phyloP scores from a whole-genome alignment of 2,797 vertebrate species.

The Clarias laeviceps region DNA sequence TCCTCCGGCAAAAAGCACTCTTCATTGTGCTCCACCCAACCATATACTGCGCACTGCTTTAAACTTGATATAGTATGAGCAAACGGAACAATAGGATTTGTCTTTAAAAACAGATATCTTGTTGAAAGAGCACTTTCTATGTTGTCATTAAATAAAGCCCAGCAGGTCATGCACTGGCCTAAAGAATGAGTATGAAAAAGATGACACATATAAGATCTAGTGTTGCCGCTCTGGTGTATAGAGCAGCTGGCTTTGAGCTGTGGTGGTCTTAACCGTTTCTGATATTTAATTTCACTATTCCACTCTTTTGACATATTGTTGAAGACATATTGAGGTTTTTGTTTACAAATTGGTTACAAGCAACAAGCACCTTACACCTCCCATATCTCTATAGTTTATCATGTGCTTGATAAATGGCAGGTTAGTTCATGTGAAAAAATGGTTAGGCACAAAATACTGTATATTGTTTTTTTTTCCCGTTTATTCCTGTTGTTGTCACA shows the following conservation, averaged over 20 bases:
- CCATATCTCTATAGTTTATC: constrained; percentile 59
- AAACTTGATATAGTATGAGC: constrained; percentile 59
- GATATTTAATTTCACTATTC: constrained; percentile 61
- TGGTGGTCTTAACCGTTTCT: constrained; percentile 43
- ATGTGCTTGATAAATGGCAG: constrained; percentile 50
- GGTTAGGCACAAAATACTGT: too few species aligned
- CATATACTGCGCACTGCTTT: constrained; percentile 54
- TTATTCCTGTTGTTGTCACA: too few species aligned
- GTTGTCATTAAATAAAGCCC: constrained; percentile 37
- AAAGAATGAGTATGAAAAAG: constrained; percentile 39
- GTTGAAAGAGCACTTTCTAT: constrained; percentile 50
- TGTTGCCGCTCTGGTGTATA: constrained; percentile 29
- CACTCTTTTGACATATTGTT: constrained; percentile 46
- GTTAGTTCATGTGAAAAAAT: constrained; percentile 5
- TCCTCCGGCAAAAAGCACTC: constrained; percentile 43
- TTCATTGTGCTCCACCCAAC: constrained; percentile 54
- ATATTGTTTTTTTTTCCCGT: too few species aligned
- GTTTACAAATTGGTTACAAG: constrained; percentile 66
- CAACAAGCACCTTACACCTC: constrained; percentile 56
- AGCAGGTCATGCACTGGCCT: constrained; percentile 28
- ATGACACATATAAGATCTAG: constrained; percentile 17
- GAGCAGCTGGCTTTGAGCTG: constrained; percentile 10
- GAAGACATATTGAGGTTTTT: constrained; percentile 53
- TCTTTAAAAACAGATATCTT: constrained; percentile 51
- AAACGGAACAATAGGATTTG: constrained; percentile 47